phyloP scores from a whole-genome alignment of 2,113 vertebrate species.

The Acinonyx jubatus region DNA sequence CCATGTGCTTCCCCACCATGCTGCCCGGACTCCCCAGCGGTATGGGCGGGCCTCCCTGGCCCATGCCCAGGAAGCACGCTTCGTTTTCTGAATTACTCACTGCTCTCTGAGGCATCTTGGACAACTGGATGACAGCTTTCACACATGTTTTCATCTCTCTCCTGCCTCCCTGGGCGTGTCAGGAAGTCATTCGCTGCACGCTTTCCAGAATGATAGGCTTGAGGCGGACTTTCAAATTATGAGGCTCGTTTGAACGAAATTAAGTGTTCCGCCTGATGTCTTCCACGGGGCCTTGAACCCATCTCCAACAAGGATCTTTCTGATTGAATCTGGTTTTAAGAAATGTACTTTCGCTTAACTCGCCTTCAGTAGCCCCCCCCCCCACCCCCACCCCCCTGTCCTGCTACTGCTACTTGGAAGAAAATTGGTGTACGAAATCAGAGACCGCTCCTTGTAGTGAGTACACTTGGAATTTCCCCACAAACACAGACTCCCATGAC shows the following conservation, averaged over 20 bases:
- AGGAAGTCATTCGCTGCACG: slow-evolving; percentile 20
- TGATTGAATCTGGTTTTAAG: not conserved
- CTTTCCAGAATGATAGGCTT: slow-evolving; percentile 38
- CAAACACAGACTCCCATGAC: slow-evolving; percentile 53
- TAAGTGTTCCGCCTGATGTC: not conserved
- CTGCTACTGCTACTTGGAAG: slow-evolving; percentile 17
- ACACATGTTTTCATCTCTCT: slow-evolving; percentile 6
- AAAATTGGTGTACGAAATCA: not conserved
- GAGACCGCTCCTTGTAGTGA: slow-evolving; percentile 23
- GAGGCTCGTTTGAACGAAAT: not conserved
- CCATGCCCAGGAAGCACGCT: not conserved
- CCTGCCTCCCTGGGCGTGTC: not conserved
- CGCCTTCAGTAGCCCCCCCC: slow-evolving; percentile 25
- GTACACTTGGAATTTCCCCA: slow-evolving; percentile 51
- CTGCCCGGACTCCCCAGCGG: not conserved
- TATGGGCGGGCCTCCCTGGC: not conserved
- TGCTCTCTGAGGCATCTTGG: not conserved
- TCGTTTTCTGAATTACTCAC: not conserved
- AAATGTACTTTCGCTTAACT: not conserved
- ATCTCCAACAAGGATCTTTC: not conserved
- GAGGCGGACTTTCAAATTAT: not conserved
- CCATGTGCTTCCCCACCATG: not conserved
- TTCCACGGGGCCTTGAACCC: not conserved
- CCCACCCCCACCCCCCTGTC: not conserved
- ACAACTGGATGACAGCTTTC: not conserved